These are phyloP conservation scores for Bryconaethiops microstoma DNA, from an alignment of 2,797 vertebrate species.

Conservation along the genomic window DNA sequence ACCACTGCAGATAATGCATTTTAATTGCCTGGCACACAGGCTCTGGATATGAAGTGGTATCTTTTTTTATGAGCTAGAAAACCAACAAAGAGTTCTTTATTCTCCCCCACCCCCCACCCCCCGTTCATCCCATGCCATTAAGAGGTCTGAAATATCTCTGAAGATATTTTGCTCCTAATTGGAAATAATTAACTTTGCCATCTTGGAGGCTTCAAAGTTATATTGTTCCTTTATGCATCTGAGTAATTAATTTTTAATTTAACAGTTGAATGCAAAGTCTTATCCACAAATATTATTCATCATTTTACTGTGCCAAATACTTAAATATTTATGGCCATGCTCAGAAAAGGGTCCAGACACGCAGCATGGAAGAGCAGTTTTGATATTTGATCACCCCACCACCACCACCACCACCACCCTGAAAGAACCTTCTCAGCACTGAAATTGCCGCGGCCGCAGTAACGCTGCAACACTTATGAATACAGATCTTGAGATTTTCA, in stretches of 20 bases:
- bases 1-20: constrained; percentile 53
- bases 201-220: constrained; percentile 66
- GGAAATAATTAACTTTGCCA: constrained; percentile 68
- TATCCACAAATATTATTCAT: constrained; percentile 67
- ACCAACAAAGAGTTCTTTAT: constrained; percentile 62
- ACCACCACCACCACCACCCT: constrained; percentile 7
- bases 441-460: neutral
- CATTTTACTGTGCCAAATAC: constrained; percentile 61
- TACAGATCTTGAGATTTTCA: neutral
- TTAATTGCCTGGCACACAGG: constrained; percentile 51
- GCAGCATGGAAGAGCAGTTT: constrained; percentile 43
- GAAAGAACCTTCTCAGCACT: constrained; percentile 9
- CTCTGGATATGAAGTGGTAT: constrained; percentile 57
- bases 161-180: constrained; percentile 64
- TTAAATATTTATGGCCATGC: constrained; percentile 67
- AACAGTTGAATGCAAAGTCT: constrained; percentile 67
- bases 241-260: constrained; percentile 69
- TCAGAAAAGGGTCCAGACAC: constrained; percentile 57
- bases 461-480: neutral
- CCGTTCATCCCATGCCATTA: constrained; percentile 59
- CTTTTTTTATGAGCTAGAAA: constrained; percentile 52
- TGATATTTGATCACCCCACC: constrained; percentile 42
- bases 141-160: constrained; percentile 65
- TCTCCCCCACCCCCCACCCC: constrained; percentile 23
- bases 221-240: constrained; percentile 66